Base-by-base conservation (phyloP, 1,140 invertebrate genomes). In the Hesperophylax magnus region DNA sequence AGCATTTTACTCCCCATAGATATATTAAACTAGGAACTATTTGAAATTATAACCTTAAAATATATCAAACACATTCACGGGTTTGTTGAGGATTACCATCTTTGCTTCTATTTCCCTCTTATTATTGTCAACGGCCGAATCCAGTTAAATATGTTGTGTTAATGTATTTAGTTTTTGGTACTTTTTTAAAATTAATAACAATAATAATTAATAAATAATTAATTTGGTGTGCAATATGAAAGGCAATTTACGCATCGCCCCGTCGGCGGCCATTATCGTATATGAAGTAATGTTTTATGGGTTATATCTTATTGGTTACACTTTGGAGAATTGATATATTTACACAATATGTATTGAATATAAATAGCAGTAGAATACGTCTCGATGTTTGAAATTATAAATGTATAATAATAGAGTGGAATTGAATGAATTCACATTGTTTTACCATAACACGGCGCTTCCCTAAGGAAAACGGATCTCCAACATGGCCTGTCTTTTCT, bases 311-410 rank as follows among this genome's bases (percentile, higher is more conserved):
- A 14, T 22, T 39, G n/a, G 24, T 67, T 67, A 67, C 63, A 17
- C 63, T 27, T 27, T n/a, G 24, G 22, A 34, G 1, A 15, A 27
- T 15, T 61, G 20, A 56, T 69, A 34, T 2, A 47, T 47, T 9
- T 47, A 47, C 39, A 47, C 39, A 47, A 47, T 52, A 39, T 78
- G 77, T 78, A 78, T 78, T 78, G 58, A 65, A 67, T 67, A 67
- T 67, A 67, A 67, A 67, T 67, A 72, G 34, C 20, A 22, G 11
- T 75, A 75, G 72, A 58, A 75, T n/a, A 75, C 54, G 52, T 72
- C 34, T 75, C 53, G 18, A 58, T 75, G 72, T 75, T 75, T 75
- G n/a, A 75, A 75, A 75, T 75, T 22, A 27, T 75, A 75, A 75
- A 15, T 60, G 72, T 75, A 75, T 58, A 34, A 75, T 75, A 60